Conservation (phyloP, 2,888 invertebrate species). For the Lamproptera curius region DNA sequence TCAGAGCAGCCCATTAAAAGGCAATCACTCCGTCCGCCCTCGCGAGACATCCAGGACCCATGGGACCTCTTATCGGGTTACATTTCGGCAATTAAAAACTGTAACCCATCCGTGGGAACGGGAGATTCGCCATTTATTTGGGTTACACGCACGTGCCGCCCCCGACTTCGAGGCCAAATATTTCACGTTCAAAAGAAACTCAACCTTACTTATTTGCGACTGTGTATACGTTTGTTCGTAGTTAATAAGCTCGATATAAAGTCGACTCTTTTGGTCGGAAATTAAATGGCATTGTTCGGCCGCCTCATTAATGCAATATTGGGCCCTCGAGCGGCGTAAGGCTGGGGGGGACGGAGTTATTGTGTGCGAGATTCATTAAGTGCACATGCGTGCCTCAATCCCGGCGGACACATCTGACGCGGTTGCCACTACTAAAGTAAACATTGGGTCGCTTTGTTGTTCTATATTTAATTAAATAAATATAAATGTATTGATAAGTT, state of each 20-base stretch:
- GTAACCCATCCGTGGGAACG: constrained; percentile 60
- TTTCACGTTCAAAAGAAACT: constrained; percentile 25
- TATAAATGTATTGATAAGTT: too few relatives aligned
- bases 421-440: not conserved
- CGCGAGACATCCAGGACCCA: too few relatives aligned
- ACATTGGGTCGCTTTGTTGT: too few relatives aligned
- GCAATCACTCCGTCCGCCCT: too few relatives aligned
- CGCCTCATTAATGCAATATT: constrained; percentile 72
- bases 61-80: constrained; percentile 10
- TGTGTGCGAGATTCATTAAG: constrained; percentile 66
- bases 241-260: too few relatives aligned
- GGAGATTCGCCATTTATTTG: constrained; percentile 65
- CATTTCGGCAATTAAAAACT: constrained; percentile 14
- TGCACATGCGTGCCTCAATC: constrained; percentile 23
- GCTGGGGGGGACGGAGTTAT: constrained; percentile 54
- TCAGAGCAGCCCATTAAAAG: too few relatives aligned
- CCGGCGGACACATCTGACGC: constrained; percentile 15
- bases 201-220: too few relatives aligned
- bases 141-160: constrained; percentile 72
- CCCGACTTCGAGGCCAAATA: constrained; percentile 41
- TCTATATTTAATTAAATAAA: too few relatives aligned
- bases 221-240: too few relatives aligned
- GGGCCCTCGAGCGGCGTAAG: constrained; percentile 47
- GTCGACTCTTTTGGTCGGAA: constrained; percentile 61
- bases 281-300: constrained; percentile 74